A percentile compares a stretch with the other conserved stretches of the same genome.
phyloP scores from a whole-genome alignment of 2,888 invertebrate genomes.

The Gandaritis pyraliata region DNA sequence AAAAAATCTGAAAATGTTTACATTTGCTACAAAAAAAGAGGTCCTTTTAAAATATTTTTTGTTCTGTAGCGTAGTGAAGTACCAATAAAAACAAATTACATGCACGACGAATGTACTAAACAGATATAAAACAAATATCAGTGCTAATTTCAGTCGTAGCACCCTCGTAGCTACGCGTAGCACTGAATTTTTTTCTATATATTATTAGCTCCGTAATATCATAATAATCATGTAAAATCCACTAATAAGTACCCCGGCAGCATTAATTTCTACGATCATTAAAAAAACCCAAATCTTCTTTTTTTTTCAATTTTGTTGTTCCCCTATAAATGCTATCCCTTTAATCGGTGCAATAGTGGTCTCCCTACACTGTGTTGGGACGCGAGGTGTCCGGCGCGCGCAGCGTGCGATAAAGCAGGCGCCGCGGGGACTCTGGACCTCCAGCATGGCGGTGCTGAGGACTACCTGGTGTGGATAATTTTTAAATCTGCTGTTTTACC shows the following conservation, averaged over 20 bases:
- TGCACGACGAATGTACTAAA: not conserved
- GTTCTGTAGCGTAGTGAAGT: too few species aligned
- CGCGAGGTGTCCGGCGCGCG: conserved; percentile 77
- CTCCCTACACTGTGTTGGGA: conserved; percentile 54
- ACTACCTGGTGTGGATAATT: conserved; percentile 51
- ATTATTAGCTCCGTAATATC: too few species aligned
- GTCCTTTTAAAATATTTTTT: too few species aligned
- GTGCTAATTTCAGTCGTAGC: conserved; percentile 4
- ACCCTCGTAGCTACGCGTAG: conserved; percentile 4
- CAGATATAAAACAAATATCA: too few species aligned
- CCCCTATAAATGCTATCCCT: not conserved
- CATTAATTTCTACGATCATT: too few species aligned
- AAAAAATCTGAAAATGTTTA: too few species aligned
- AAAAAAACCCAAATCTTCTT: too few species aligned
- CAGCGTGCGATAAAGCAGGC: conserved; percentile 82
- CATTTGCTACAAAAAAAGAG: too few species aligned
- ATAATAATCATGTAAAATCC: too few species aligned
- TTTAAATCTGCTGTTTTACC: not conserved
- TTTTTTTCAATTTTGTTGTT: not conserved
- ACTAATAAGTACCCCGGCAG: too few species aligned
- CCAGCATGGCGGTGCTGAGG: conserved; percentile 62
- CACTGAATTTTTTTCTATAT: not conserved
- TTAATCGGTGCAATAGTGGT: conserved; percentile 45
- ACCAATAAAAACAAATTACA: not conserved
- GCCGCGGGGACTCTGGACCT: conserved; percentile 80